phyloP scores from a whole-genome alignment of 2,888 invertebrate genomes.

The Pollenia labialis region DNA sequence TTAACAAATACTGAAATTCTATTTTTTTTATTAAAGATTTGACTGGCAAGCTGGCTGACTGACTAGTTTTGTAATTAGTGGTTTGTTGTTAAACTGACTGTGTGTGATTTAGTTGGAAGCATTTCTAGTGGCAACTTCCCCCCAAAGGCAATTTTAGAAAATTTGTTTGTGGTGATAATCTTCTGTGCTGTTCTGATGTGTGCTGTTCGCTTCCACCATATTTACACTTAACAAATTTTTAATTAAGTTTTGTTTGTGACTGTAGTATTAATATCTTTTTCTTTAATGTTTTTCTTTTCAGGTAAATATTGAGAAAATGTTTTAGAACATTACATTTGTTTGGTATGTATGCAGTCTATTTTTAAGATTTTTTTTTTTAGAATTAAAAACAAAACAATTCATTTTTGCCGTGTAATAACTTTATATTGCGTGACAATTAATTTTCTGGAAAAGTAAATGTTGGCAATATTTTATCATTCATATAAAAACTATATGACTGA shows the following conservation, averaged over 20 bases:
- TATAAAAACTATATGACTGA: background rate
- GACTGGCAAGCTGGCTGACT: conserved; percentile 11
- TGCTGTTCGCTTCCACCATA: background rate
- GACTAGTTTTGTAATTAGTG: background rate
- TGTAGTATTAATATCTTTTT: conserved; percentile 3
- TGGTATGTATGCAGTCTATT: background rate
- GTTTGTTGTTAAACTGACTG: background rate
- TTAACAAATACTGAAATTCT: background rate
- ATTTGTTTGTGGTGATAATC: conserved; percentile 46
- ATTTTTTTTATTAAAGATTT: background rate
- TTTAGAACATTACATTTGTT: background rate
- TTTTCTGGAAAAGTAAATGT: background rate
- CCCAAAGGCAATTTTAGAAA: conserved; percentile 38
- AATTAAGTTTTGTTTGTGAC: conserved; percentile 10
- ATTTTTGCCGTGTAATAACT: background rate
- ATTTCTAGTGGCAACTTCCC: conserved; percentile 1
- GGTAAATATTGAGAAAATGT: conserved; percentile 9
- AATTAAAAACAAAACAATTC: background rate
- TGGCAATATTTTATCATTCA: no score
- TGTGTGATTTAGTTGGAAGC: conserved; percentile 48
- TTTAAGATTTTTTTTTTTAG: background rate
- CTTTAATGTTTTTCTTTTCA: background rate
- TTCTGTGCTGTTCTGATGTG: background rate
- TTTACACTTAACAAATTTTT: conserved; percentile 46
- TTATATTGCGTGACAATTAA: background rate